Base-by-base conservation (phyloP, 2,113 vertebrate species). In the Protomyctophum bolini region DNA sequence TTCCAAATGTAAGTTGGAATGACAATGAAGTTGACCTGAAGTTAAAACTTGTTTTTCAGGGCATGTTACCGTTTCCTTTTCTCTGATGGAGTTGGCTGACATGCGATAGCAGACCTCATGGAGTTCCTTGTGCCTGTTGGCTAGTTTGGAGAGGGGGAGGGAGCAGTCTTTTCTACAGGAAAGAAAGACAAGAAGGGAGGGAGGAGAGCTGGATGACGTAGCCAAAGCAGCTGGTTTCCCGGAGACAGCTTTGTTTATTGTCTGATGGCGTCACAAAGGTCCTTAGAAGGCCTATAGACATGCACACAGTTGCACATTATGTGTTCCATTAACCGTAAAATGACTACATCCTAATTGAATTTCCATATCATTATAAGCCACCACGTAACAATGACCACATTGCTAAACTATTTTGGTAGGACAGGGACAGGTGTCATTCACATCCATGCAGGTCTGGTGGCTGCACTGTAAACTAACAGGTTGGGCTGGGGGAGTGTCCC, bases 201-300 rank as follows among this genome's bases (percentile, higher is more conserved):
- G 14, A 7, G 4, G 60, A 21, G 14, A 15, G 15, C 9, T 47
- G 45, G 55, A 41, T 87, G 84, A 84, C 66, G 45, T 72, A 81
- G 80, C 46, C 52, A 48, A 71, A 70, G 64, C 77, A 8, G 59
- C 41, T 45, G 0, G 79, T 92, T 72, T 82, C 91, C 72, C 80
- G 59, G 86, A 82, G 68, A 89, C 83, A 0, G 15, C 6, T 77
- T 66, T 84, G 81, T 86, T 87, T 86, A 70, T 66, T 3, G 67
- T 55, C 55, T 64, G 21, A 7, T 72, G 59, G 55, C 11, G 57
- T 15, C 79, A 79, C 74, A 0, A 41, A 60, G 74, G 79, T 63
- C 59, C 4, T 41, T 54, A 45, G 56, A 66, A 48, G 46, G 65
- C 3, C 57, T 33, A 21, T 63, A 50, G 15, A 59, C 28, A 28